Conservation (phyloP, 2,113 vertebrate genomes). For the Cyphotilapia sp. region DNA sequence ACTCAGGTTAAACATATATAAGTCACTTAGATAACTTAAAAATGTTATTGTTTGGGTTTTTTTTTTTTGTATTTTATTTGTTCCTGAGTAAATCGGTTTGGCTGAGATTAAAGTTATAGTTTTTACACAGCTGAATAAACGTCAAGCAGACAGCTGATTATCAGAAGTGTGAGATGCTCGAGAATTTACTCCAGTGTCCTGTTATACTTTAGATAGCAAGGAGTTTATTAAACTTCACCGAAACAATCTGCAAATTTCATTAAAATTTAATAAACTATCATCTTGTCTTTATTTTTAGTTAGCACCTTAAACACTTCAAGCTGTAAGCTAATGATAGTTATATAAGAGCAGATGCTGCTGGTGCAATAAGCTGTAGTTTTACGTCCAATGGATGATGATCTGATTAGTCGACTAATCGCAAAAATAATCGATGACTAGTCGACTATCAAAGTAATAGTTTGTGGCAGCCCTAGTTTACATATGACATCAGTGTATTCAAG, state of each 20-base stretch:
- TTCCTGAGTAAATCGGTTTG: background rate
- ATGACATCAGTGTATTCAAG: rapidly evolving
- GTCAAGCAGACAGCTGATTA: rapidly evolving
- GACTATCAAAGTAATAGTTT: rapidly evolving
- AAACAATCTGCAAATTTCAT: rapidly evolving
- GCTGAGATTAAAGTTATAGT: background rate
- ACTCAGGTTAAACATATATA: no score
- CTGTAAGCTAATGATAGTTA: background rate
- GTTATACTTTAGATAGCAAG: background rate
- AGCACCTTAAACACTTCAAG: background rate
- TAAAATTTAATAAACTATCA: background rate
- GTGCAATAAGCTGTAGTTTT: background rate
- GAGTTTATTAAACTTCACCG: rapidly evolving
- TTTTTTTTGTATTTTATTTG: no score
- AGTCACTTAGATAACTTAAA: no score
- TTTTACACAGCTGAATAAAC: background rate
- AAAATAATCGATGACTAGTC: rapidly evolving
- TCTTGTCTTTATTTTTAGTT: background rate
- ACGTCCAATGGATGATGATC: rapidly evolving
- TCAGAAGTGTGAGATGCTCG: rapidly evolving
- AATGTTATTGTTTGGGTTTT: no score
- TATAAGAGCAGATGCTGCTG: background rate
- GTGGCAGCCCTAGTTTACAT: rapidly evolving
- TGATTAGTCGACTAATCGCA: background rate
- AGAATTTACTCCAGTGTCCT: rapidly evolving